Percentiles rank a stretch among this genome's conserved stretches.
These are phyloP conservation scores for Chrysogorgia sp. DNA, from an alignment of 92 coral and sea anemone genomes.

Conservation along the genomic window DNA sequence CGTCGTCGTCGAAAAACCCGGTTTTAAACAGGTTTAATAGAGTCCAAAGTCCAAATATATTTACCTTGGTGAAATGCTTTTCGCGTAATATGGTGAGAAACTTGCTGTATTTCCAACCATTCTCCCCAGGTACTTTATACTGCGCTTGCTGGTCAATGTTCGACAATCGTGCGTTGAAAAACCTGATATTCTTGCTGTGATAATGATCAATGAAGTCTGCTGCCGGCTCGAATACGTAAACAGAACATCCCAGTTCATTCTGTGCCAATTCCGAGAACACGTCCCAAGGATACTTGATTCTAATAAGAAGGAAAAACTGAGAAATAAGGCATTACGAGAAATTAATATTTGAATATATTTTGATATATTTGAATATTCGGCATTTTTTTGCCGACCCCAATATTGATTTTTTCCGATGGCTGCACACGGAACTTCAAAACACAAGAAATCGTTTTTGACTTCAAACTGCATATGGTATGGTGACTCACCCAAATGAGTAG, in stretches of 20 bases:
- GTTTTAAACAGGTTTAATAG: too few relatives aligned
- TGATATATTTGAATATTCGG: too few relatives aligned
- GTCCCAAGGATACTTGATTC: slow-evolving; percentile 9
- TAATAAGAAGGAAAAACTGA: too few relatives aligned
- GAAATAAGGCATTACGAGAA: too few relatives aligned
- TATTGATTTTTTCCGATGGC: too few relatives aligned
- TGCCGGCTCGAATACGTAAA: slow-evolving; percentile 13
- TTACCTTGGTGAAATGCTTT: slow-evolving; percentile 5
- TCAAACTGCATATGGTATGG: too few relatives aligned
- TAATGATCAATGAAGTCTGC: slow-evolving; percentile 26
- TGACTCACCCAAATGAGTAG: too few relatives aligned
- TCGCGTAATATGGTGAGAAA: slow-evolving; percentile 14
- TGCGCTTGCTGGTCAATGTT: slow-evolving; percentile 28
- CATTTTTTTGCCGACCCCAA: too few relatives aligned
- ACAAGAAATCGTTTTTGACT: too few relatives aligned
- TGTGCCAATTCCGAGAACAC: slow-evolving; percentile 5
- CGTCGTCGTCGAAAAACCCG: too few relatives aligned
- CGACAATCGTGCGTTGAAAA: slow-evolving; percentile 34
- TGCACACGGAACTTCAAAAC: too few relatives aligned
- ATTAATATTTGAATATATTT: too few relatives aligned
- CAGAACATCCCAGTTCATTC: slow-evolving; percentile 17
- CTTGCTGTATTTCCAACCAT: slow-evolving; percentile 27
- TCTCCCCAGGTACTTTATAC: neutral
- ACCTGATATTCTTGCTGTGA: neutral
- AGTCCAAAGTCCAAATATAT: neutral